Base-by-base conservation (phyloP, 1,140 invertebrate species). In the Penaeus indicus region DNA sequence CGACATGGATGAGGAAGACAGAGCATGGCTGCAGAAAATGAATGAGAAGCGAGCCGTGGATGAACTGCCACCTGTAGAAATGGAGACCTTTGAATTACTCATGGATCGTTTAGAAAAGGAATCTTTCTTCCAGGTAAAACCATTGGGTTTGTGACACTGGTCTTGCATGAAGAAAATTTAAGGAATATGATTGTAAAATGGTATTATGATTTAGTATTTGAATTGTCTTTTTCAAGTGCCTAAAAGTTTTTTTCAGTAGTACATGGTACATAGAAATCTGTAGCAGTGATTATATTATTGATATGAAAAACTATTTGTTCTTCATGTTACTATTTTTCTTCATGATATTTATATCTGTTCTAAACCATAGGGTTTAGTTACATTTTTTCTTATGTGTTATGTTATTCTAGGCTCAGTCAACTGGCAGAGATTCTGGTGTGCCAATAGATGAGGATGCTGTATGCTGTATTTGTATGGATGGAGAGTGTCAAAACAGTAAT, bases 81-180 rank as follows among this genome's bases (percentile, higher is more conserved):
- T 97, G 60, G 97, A 98, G 92, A 96, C 95, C 0, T 96, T 99
- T 93, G 98, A 99, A 93, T 92, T 98, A 3, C 93, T 99, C 13
- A 99, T 99, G 97, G 98, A 99, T 94, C 94, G 98, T 87, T 93
- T 99, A 89, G 98, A 99, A 92, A 99, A 99, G 93, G 98, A 99
- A 93, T 99, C 97, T 2, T 98, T 98, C 93, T 99, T 99, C 93
- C 97, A 97, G 92, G 95, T 95, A 92, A 89, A 92, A 10, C 21
- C 64, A 67, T n/a, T 85, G 32, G 64, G 63, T 25, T 63, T 32
- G 10, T 67, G 61, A 69, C 78, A 63, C 79, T 61, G 32, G 72
- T 78, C 75, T 25, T 60, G 27, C 38, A 32, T 88, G 1, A 62
- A 78, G 84, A 78, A 18, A 38, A 54, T 54, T 1, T 54, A 54